A percentile compares a stretch with the other conserved stretches of the same genome.
Evolutionary conservation across 2,797 vertebrate species (phyloP).

Genomic region (Urosaurus nigricauda): DNA sequence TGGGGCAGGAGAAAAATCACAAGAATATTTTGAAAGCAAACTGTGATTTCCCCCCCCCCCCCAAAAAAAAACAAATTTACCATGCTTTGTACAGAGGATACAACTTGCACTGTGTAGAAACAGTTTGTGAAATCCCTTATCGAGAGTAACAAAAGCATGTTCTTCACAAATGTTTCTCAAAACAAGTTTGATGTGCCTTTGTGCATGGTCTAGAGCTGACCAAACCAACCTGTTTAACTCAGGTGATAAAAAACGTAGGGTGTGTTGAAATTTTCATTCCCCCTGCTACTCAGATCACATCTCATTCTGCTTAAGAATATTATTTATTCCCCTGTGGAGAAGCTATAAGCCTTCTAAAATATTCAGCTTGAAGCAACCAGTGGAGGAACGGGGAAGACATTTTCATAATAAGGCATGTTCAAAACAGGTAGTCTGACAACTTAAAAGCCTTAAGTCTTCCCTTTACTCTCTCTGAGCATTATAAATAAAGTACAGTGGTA

Average conservation of each 20-base stretch:
- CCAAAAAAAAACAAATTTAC: background rate
- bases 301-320: background rate
- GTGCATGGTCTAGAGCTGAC: constrained; percentile 27
- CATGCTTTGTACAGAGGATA: background rate
- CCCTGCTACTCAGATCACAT: background rate
- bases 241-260: constrained; percentile 41
- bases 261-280: background rate
- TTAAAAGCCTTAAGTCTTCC: background rate
- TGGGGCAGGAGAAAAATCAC: no score
- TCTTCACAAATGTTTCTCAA: constrained; percentile 28
- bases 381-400: background rate
- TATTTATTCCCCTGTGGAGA: background rate
- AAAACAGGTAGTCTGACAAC: background rate
- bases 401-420: background rate
- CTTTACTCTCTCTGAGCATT: background rate
- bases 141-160: rapidly evolving
- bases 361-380: background rate
- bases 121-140: constrained; percentile 4
- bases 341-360: no score
- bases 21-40: no score
- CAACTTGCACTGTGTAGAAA: background rate
- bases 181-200: background rate
- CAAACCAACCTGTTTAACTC: constrained; percentile 37
- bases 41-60: no score
- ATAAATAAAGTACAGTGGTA: background rate